A percentile compares a stretch with the other conserved stretches of the same genome.
Evolutionary conservation across 1,140 invertebrate species (phyloP).

Genomic region (Zophobas morio): DNA sequence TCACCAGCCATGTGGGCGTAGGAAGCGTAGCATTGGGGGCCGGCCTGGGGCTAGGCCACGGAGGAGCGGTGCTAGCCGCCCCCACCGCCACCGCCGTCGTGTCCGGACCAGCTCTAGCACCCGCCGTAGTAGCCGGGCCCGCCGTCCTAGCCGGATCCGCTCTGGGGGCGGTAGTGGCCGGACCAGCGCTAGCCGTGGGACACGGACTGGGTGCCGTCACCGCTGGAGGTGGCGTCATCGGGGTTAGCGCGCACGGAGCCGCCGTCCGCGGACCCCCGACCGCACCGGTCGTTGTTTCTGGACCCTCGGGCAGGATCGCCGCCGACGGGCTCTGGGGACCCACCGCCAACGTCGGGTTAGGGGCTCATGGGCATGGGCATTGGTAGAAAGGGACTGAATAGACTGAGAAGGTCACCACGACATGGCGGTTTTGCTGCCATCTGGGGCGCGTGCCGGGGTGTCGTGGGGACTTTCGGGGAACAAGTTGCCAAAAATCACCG

Average conservation of each 20-base stretch:
- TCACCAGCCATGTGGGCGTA: conserved; percentile 7
- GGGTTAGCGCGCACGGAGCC: conserved; percentile 46
- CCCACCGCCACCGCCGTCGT: conserved; percentile 34
- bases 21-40: conserved; percentile 12
- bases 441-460: background rate
- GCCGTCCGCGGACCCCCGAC: conserved; percentile 47
- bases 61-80: conserved; percentile 32
- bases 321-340: conserved; percentile 51
- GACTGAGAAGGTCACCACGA: conserved; percentile 3
- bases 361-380: conserved; percentile 27
- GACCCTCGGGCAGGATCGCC: conserved; percentile 48
- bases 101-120: conserved; percentile 43
- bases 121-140: conserved; percentile 46
- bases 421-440: background rate
- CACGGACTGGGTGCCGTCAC: conserved; percentile 28
- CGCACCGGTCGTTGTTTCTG: conserved; percentile 44
- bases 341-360: conserved; percentile 44
- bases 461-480: background rate
- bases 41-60: conserved; percentile 38
- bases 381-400: conserved; percentile 26
- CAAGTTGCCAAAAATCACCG: conserved; percentile 28
- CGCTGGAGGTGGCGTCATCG: conserved; percentile 44
- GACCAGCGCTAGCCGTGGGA: conserved; percentile 14
- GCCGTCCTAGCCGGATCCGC: conserved; percentile 47
- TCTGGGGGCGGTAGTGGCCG: conserved; percentile 37